Base-by-base conservation (phyloP, 2,888 invertebrate genomes). In the Hirtodrosophila cameraria region DNA sequence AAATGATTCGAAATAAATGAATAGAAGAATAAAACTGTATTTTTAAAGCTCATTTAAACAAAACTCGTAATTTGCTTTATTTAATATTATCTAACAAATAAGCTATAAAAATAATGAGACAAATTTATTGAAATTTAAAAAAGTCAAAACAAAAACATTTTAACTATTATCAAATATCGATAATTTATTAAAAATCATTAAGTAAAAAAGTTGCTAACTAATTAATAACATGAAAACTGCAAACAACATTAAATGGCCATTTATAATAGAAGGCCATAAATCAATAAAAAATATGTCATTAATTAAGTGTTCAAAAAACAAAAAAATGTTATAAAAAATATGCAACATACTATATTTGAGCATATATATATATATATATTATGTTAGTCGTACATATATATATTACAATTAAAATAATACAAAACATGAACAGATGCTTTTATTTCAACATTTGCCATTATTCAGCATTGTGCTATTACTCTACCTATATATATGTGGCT, bases 281-380 rank as follows among this genome's bases (percentile, higher is more conserved):
- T 71, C 71, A 73, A 62, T 73, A 38, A 23, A 38, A n/a, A 61
- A 50, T 46, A 58, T 53, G 43, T 36, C 58, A 62, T 62, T 67
- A 71, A 71, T 73, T 62, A 67, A 50, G 42, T 68, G 23, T 7
- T 25, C 23, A 42, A 38, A 27, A 31, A 6, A 7, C 20, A 59
- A n/a, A n/a, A n/a, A n/a, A n/a, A n/a, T n/a, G n/a, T n/a, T n/a
- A n/a, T n/a, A n/a, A n/a, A n/a, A 11, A 38, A 27, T 12, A 13
- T 15, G 38, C 11, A 57, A 49, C 27, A 48, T 15, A 27, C n/a
- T 39, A 36, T 45, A 46, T 35, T 50, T 38, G 15, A 41, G 13
- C 46, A 65, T 69, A 18, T n/a, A 1, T 18, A 18, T 8, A 8
- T 7, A 23, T 6, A 6, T 23, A 55, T 35, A 65, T 66, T 46